Base-by-base conservation (phyloP, 2,888 invertebrate species). In the Rotaria sp. region DNA sequence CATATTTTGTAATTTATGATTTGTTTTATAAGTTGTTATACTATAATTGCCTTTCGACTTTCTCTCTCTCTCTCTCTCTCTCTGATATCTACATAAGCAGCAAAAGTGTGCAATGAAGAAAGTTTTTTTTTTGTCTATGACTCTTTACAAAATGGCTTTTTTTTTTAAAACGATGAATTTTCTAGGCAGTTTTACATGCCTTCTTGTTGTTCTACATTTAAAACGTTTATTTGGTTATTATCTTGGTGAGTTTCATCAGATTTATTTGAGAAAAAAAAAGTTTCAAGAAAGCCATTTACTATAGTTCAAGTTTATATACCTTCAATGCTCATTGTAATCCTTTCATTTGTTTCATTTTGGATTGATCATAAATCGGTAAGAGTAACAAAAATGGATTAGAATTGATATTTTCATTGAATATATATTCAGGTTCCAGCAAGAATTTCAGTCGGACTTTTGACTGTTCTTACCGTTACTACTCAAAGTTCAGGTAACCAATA, bases 161-260 rank as follows among this genome's bases (percentile, higher is more conserved):
- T 50, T 67, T 7, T 35, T 67, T 67, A 1, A 21, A 67, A 67
- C 18, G 15, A 67, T 35, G 13, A 26, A 50, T 84, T 50, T 55
- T 55, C 52, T 84, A 87, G 87, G 87, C 85, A 45, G 59, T 52
- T 87, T 85, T 35, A 84, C 87, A 45, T 87, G 87, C 41, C 84
- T 87, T n/a, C 80, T 85, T 59, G 85, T 87, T 48, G 84, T 84
- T 67, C 57, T 87, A 21, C 85, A 85, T 84, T 74, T 87, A n/a
- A 87, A 87, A 59, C 80, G 87, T 57, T 52, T 85, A 55, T 87
- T 87, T 74, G 87, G 87, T n/a, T 87, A 87, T n/a, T 87, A 87
- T 84, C 59, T 87, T 11, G 75, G 75, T 80, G 38, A 80, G 75
- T 80, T 80, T 45, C 13, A 26, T 80, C 21, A 8, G 15, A 11